A percentile compares a stretch with the other conserved stretches of the same genome.
Conservation (phyloP, 2,888 invertebrate species). For the Perizoma flavofasciatum region DNA sequence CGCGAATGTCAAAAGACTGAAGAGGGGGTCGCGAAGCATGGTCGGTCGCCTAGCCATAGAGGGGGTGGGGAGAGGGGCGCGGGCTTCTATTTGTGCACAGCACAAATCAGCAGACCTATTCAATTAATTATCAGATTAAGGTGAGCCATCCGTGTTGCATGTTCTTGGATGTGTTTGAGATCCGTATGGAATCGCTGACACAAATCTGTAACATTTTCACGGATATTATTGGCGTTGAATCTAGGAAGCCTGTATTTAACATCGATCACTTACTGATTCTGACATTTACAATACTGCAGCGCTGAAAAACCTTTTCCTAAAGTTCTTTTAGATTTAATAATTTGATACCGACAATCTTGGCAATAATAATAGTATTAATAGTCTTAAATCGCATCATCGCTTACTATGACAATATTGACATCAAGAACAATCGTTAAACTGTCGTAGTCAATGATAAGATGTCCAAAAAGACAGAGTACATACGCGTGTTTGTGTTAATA, state of each 20-base stretch:
- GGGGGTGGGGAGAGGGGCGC: slow-evolving; percentile 55
- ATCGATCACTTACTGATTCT: slow-evolving; percentile 27
- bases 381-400: slow-evolving; percentile 23
- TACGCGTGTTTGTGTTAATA: slow-evolving; percentile 56
- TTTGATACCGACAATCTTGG: slow-evolving; percentile 19
- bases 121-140: slow-evolving; percentile 84
- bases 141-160: slow-evolving; percentile 73
- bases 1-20: slow-evolving; percentile 83
- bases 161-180: slow-evolving; percentile 66
- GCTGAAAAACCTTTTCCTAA: slow-evolving; percentile 17
- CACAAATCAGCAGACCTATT: slow-evolving; percentile 81
- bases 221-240: slow-evolving; percentile 47
- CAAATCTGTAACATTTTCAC: slow-evolving; percentile 50
- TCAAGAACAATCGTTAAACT: slow-evolving; percentile 44
- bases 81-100: slow-evolving; percentile 77
- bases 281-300: slow-evolving; percentile 5
- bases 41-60: slow-evolving; percentile 54
- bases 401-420: slow-evolving; percentile 39
- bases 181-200: slow-evolving; percentile 55
- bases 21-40: slow-evolving; percentile 67
- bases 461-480: slow-evolving; percentile 49
- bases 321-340: slow-evolving; percentile 23
- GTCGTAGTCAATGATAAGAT: slow-evolving; percentile 48
- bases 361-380: slow-evolving; percentile 17
- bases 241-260: slow-evolving; percentile 41